Base-by-base conservation (phyloP, 1,140 invertebrate genomes). In the Caligus rogercresseyi region DNA sequence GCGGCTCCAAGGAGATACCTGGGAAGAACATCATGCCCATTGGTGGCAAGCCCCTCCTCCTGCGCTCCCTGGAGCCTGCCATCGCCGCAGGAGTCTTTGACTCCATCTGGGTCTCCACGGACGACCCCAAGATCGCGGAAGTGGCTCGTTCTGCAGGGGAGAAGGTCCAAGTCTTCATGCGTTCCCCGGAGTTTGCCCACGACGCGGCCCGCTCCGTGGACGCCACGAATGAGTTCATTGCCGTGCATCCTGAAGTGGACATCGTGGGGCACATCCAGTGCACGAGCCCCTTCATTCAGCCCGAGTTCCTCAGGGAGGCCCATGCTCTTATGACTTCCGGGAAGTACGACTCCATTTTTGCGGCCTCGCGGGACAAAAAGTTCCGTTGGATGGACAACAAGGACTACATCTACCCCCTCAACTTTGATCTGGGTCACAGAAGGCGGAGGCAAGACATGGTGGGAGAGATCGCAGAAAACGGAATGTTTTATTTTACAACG, bases 401-500 rank as follows among this genome's bases (percentile, higher is more conserved):
- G n/a, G n/a, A 43, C 7, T 43, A n/a, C 31, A 59, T 78, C 13
- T 61, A 71, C 15, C 71, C 78, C 11, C 66, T 81, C n/a, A 86
- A 86, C 72, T 87, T 87, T 72, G 68, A 82, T 67, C 70, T 75
- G 21, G 66, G 67, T 13, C 67, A 71, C 15, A 69, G 85, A 69
- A 82, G 83, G 3, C 71, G 84, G 60, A 73, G 84, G 25, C 85
- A 87, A 72, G 82, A 86, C 68, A 43, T 43, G 31, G n/a, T n/a
- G 7, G 83, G 82, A 1, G 83, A 86, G 70, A 73, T 83, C 52
- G 70, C 84, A 2, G 85, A 87, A 76, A 83, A 82, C 69, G 84
- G 84, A 66, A 85, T 84, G 77, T 86, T 87, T 76, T 87, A 87
- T 72, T 79, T 86, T 66, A 68, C 76, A 11, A 74, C 70, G 53